A percentile compares a stretch with the other conserved stretches of the same genome.
These are phyloP conservation scores for Lanius collurio DNA, from an alignment of 2,113 vertebrate species.

Conservation along the genomic window DNA sequence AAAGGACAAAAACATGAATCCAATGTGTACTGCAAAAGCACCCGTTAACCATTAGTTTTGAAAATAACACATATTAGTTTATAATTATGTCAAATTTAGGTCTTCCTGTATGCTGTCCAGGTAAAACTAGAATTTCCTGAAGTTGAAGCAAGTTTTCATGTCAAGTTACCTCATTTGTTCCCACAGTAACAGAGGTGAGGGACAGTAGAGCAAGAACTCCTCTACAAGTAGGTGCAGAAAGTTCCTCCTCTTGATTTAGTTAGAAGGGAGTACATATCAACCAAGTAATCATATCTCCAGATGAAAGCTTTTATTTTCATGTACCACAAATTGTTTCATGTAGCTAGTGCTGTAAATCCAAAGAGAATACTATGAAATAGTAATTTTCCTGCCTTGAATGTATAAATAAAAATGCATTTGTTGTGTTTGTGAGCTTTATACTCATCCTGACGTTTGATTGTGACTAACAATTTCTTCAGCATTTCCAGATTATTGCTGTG, in stretches of 20 bases:
- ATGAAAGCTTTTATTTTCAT: neutral
- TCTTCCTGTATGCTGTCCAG: neutral
- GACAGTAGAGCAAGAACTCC: neutral
- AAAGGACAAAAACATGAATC: neutral
- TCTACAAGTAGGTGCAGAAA: neutral
- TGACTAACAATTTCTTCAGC: neutral
- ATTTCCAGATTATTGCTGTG: neutral
- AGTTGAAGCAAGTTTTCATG: neutral
- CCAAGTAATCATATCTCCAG: neutral
- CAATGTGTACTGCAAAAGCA: neutral
- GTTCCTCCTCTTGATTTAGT: neutral
- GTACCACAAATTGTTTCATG: neutral
- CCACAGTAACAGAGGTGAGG: neutral
- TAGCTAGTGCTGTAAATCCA: neutral
- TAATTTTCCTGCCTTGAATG: neutral
- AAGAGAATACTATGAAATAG: neutral
- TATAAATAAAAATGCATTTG: neutral
- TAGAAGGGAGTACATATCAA: neutral
- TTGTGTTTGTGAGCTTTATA: neutral
- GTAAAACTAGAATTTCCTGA: neutral
- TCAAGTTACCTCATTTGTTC: neutral
- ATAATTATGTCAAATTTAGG: neutral
- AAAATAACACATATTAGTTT: neutral
- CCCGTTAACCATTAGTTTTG: neutral
- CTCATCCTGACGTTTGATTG: neutral